Conservation (phyloP, 2,888 invertebrate genomes). For the Frankliniella intonsa region DNA sequence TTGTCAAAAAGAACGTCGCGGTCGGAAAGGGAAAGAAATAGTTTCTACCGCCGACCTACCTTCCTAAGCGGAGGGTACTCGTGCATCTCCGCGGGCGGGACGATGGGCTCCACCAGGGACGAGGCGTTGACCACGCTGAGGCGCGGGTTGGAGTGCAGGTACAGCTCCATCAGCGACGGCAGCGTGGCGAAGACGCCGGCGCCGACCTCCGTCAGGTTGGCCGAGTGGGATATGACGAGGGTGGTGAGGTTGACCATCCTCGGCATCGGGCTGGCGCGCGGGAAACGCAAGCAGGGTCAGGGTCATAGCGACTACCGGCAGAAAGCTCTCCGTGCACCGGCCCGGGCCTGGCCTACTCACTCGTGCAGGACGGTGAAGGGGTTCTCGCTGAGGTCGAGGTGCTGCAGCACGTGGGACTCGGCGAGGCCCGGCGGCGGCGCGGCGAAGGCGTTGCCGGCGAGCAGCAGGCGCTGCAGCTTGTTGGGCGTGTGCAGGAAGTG, state of each 20-base stretch:
- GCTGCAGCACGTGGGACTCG: slow-evolving; percentile 56
- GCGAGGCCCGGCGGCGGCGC: slow-evolving; percentile 58
- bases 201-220: slow-evolving; percentile 39
- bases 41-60: background rate
- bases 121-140: background rate
- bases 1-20: background rate
- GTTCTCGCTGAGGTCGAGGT: slow-evolving; percentile 65
- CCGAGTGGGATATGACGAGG: slow-evolving; percentile 43
- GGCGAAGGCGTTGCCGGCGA: slow-evolving; percentile 61
- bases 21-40: background rate
- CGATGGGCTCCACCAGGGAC: background rate
- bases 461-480: slow-evolving; percentile 59
- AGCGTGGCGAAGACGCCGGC: slow-evolving; percentile 14
- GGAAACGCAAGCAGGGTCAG: background rate
- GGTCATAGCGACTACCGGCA: background rate
- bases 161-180: background rate
- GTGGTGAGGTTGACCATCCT: slow-evolving; percentile 2
- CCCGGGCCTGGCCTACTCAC: slow-evolving; percentile 36
- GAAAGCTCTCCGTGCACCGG: slow-evolving; percentile 17
- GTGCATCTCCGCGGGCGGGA: background rate
- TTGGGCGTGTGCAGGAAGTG: slow-evolving; percentile 64
- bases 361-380: slow-evolving; percentile 56
- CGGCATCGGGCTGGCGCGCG: slow-evolving; percentile 47
- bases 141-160: slow-evolving; percentile 6
- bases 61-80: background rate